Conservation (phyloP, 2,113 vertebrate genomes). For the Pholis gunnellus region DNA sequence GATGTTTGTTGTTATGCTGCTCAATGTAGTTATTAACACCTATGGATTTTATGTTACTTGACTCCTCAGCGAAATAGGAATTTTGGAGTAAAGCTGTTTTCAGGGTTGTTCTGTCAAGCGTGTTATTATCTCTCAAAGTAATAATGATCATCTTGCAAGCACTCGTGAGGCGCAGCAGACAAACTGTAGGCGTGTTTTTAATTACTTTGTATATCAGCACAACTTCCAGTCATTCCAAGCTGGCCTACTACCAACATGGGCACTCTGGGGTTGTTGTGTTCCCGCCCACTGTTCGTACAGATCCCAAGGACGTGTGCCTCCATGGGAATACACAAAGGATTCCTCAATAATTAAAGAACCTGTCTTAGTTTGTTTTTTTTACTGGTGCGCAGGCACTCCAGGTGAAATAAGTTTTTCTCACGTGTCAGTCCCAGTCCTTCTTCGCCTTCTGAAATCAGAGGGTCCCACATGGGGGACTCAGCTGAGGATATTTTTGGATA, state of each 20-base stretch:
- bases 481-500: slow-evolving; percentile 35
- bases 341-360: slow-evolving; percentile 60
- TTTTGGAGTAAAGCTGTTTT: slow-evolving; percentile 17
- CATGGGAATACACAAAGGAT: slow-evolving; percentile 48
- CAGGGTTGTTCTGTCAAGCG: slow-evolving; percentile 35
- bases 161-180: slow-evolving; percentile 25
- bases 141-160: slow-evolving; percentile 36
- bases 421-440: slow-evolving; percentile 21
- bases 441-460: slow-evolving; percentile 38
- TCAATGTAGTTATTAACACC: slow-evolving; percentile 58
- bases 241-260: slow-evolving; percentile 26
- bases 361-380: slow-evolving; percentile 42
- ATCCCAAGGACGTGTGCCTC: slow-evolving; percentile 48
- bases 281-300: slow-evolving; percentile 38
- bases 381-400: slow-evolving; percentile 10
- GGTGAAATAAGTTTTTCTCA: slow-evolving; percentile 33
- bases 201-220: slow-evolving; percentile 48
- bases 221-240: slow-evolving; percentile 28
- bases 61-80: background rate
- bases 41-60: slow-evolving; percentile 53
- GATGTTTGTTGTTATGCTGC: slow-evolving; percentile 50
- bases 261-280: slow-evolving; percentile 35
- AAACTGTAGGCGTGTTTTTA: slow-evolving; percentile 64
- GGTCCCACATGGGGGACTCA: background rate
- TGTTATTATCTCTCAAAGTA: slow-evolving; percentile 51